Evolutionary conservation across 2,888 invertebrate species (phyloP), one percentile per base, ranked within the genome.

Genomic region (Cerastoderma edule): DNA sequence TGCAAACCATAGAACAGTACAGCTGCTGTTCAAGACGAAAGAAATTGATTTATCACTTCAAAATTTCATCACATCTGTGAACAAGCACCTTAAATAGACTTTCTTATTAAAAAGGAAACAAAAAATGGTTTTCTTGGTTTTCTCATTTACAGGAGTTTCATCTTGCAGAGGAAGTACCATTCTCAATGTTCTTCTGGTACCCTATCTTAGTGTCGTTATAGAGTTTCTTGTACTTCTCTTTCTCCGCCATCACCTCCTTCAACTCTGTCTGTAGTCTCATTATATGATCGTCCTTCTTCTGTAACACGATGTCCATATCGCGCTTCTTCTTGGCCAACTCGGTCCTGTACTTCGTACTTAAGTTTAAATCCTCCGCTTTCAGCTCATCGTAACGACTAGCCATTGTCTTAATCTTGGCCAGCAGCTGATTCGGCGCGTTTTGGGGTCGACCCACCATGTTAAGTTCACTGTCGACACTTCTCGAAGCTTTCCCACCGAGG

Each of bases 141-240:
- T n/a, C n/a, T n/a, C n/a, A n/a, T n/a, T n/a, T n/a, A n/a, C n/a
- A 19, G 50, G 50, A 19, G 22, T 50, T 22, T n/a, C 24, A n/a
- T n/a, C n/a, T n/a, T n/a, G n/a, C n/a, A n/a, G n/a, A 19, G 27
- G n/a, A n/a, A n/a, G n/a, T n/a, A n/a, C n/a, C 64, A 27, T 53
- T 74, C 27, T 79, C 80, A 24, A 50, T 32, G 30, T 79, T 79
- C 57, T 67, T 66, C 35, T 82, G 82, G 54, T 74, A 79, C 0
- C 84, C 80, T 19, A 85, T 78, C 65, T 86, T 87, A 19, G 85
- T 83, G 44, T 83, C 82, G 50, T 86, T 84, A 68, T 87, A 87
- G 48, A 87, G 60, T 28, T 75, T 81, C 32, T 80, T 83, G 48
- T 77, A 87, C 46, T 87, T 87, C 22, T 87, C 85, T 60, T 83